phyloP scores from a whole-genome alignment of 2,113 vertebrate genomes.

The Amphiprion ocellaris region DNA sequence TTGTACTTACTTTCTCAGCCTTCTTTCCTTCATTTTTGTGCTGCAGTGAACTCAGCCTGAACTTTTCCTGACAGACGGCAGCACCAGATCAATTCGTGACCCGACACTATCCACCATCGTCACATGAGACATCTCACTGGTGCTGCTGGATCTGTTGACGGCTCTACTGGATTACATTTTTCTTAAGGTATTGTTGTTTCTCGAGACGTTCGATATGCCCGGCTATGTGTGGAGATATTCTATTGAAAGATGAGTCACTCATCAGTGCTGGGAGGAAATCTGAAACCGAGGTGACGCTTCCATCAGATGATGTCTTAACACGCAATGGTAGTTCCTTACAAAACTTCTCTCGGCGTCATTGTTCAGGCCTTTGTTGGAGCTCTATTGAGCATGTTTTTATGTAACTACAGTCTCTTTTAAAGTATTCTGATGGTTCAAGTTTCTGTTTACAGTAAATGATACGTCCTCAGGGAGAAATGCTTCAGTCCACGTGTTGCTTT shows the following conservation, averaged over 20 bases:
- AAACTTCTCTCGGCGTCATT: too few species aligned
- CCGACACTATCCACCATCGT: slow-evolving; percentile 11
- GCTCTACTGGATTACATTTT: background rate
- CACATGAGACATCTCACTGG: background rate
- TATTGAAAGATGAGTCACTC: slow-evolving; percentile 43
- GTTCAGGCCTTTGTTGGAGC: background rate
- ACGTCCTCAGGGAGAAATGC: too few species aligned
- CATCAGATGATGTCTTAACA: slow-evolving; percentile 32
- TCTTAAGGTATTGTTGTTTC: slow-evolving; percentile 29
- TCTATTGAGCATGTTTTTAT: background rate
- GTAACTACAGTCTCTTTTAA: background rate
- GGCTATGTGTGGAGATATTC: background rate
- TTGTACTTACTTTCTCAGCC: too few species aligned
- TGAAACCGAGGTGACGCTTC: slow-evolving; percentile 27
- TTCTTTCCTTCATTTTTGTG: background rate
- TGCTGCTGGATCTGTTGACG: slow-evolving; percentile 1
- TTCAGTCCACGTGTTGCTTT: too few species aligned
- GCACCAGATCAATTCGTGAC: background rate
- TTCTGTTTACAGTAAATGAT: too few species aligned
- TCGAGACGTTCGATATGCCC: slow-evolving; percentile 35
- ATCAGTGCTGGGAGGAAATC: slow-evolving; percentile 42
- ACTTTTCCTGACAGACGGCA: background rate
- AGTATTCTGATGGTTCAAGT: background rate
- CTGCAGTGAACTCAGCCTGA: slow-evolving; percentile 25
- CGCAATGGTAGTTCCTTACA: background rate